phyloP scores from a whole-genome alignment of 2,797 vertebrate species.

The Botia almorhae region DNA sequence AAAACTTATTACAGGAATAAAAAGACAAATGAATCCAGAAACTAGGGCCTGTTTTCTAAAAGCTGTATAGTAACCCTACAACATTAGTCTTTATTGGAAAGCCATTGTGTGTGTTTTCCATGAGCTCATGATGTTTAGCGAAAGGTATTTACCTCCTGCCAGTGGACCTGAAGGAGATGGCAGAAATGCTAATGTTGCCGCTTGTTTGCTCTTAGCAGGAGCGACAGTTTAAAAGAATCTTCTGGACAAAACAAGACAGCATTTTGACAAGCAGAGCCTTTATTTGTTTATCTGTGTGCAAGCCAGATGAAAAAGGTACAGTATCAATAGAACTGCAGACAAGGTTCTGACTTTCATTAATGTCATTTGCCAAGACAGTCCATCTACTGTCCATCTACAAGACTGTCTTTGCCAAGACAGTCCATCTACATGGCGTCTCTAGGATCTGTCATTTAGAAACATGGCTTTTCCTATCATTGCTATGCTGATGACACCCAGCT shows the following conservation, averaged over 20 bases:
- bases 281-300: slow-evolving; percentile 24
- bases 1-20: slow-evolving; percentile 78
- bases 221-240: slow-evolving; percentile 49
- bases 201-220: slow-evolving; percentile 29
- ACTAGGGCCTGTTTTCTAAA: slow-evolving; percentile 66
- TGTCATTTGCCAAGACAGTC: background rate
- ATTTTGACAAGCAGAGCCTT: background rate
- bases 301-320: slow-evolving; percentile 16
- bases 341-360: background rate
- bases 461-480: too few relatives aligned
- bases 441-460: too few relatives aligned
- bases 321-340: background rate
- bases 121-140: slow-evolving; percentile 69
- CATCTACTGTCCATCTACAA: too few relatives aligned
- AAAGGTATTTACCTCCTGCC: slow-evolving; percentile 64
- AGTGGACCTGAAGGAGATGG: slow-evolving; percentile 51
- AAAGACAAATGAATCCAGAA: slow-evolving; percentile 74
- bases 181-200: slow-evolving; percentile 44
- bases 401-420: too few relatives aligned
- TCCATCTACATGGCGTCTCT: too few relatives aligned
- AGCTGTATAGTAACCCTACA: slow-evolving; percentile 54
- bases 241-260: slow-evolving; percentile 25
- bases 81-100: slow-evolving; percentile 65
- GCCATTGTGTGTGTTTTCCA: slow-evolving; percentile 64
- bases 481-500: too few relatives aligned